Evolutionary conservation across 2,113 vertebrate species (phyloP), one percentile per base, ranked within the genome.

Genomic region (Tragulus kanchil): DNA sequence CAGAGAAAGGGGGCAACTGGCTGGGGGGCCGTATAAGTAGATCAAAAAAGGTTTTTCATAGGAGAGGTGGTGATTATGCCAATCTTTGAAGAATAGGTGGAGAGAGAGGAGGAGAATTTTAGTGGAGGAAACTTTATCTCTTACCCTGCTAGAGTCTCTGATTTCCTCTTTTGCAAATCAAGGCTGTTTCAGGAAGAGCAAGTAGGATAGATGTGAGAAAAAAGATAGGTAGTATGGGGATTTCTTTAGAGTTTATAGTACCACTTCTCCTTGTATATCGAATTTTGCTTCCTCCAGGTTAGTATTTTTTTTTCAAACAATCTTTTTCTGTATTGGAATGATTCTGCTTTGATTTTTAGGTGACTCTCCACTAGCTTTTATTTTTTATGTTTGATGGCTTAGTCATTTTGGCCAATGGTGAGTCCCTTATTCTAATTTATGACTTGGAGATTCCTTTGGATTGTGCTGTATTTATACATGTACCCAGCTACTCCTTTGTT

Each of bases 401-500:
- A 95, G 71, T 54, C 54, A 79, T 86, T 89, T 95, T 91, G 85
- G 12, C 28, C 31, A 85, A 16, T 69, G 31, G 48, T 54, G 85
- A 88, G 23, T 69, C 25, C 19, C 45, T 92, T n/a, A 48, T 94
- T 79, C 23, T 77, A 86, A 79, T 21, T 82, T 45, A 36, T 9
- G 16, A 13, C 42, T 94, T 83, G 61, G 83, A 31, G n/a, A 61
- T 84, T 94, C 61, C 54, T 77, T 4, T 82, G 28, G 54, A 78
- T 77, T 92, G 10, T 59, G 69, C 23, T 87, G 19, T 83, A 65
- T 93, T 84, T 90, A 71, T 93, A 9, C 8, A 86, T 31, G 26
- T 10, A 54, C 31, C 67, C 48, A 91, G 62, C 45, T 85, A 90
- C 73, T 96, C n/a, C 54, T 75, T 89, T 91, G 59, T n/a, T 94